Percentiles rank a stretch among this genome's conserved stretches.
Evolutionary conservation across 1,140 invertebrate species (phyloP).

Genomic region (Globodera ellingtonae): DNA sequence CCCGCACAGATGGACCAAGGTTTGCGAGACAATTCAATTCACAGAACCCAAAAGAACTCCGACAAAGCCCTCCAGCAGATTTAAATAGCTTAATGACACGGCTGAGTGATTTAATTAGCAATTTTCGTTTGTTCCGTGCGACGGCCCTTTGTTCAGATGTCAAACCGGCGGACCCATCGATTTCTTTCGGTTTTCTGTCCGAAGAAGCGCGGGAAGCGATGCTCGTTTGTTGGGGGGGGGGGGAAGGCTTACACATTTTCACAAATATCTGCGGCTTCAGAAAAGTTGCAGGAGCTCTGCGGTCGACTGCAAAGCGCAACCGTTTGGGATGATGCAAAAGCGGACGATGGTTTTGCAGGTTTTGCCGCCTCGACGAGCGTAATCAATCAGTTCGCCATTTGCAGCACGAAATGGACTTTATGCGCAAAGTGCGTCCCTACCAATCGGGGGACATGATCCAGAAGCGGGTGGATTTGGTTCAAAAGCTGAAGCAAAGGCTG

Average conservation of each 20-base stretch:
- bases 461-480: conserved; percentile 49
- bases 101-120: too few species aligned
- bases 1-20: not conserved
- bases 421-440: conserved; percentile 33
- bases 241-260: not conserved
- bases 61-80: too few species aligned
- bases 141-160: not conserved
- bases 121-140: too few species aligned
- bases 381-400: not conserved
- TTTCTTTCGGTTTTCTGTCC: conserved; percentile 37
- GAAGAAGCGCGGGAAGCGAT: conserved; percentile 36
- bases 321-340: conserved; percentile 37
- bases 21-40: too few species aligned
- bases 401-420: conserved; percentile 42
- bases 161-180: conserved; percentile 22
- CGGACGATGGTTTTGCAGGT: conserved; percentile 30
- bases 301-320: conserved; percentile 40
- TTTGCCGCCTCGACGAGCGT: not conserved
- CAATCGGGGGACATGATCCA: conserved; percentile 31
- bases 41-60: too few species aligned
- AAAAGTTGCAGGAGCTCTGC: conserved; percentile 41
- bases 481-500: conserved; percentile 41
- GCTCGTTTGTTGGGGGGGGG: conserved; percentile 13
- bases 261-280: conserved; percentile 18
- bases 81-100: too few species aligned